phyloP scores from a whole-genome alignment of 2,888 invertebrate species.

The Halictus ligatus region DNA sequence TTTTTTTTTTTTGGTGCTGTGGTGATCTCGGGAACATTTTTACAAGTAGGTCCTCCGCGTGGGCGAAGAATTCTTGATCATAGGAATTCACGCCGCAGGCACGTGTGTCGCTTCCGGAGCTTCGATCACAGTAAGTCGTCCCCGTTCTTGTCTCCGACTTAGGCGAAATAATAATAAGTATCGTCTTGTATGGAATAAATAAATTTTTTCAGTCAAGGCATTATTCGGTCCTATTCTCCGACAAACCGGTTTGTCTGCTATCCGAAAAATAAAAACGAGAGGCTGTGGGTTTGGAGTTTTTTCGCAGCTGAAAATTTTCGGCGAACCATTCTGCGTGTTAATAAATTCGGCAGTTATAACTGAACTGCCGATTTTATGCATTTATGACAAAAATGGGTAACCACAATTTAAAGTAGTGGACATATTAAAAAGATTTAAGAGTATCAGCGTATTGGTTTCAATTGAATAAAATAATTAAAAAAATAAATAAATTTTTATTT shows the following conservation, averaged over 20 bases:
- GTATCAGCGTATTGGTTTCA: too few relatives aligned
- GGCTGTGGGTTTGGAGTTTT: background rate
- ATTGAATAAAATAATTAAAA: too few relatives aligned
- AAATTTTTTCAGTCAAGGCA: background rate
- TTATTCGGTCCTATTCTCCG: background rate
- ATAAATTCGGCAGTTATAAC: background rate
- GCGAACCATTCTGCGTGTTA: background rate
- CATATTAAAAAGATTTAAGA: too few relatives aligned
- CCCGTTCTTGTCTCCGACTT: background rate
- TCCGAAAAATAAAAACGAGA: background rate
- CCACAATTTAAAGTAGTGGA: too few relatives aligned
- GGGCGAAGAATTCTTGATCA: background rate
- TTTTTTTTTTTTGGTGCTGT: background rate
- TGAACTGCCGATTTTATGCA: too few relatives aligned
- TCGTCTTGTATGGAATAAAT: background rate
- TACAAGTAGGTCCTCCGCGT: slow-evolving; percentile 18
- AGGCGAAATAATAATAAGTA: background rate
- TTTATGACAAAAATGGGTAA: too few relatives aligned
- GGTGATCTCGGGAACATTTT: background rate
- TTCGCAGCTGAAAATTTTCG: background rate
- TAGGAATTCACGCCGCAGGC: background rate
- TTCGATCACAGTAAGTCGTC: background rate
- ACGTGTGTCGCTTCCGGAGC: background rate
- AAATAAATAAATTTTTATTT: too few relatives aligned
- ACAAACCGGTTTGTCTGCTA: background rate